Evolutionary conservation across 2,888 invertebrate species (phyloP).

Genomic region (Eristalinus aeneus): DNA sequence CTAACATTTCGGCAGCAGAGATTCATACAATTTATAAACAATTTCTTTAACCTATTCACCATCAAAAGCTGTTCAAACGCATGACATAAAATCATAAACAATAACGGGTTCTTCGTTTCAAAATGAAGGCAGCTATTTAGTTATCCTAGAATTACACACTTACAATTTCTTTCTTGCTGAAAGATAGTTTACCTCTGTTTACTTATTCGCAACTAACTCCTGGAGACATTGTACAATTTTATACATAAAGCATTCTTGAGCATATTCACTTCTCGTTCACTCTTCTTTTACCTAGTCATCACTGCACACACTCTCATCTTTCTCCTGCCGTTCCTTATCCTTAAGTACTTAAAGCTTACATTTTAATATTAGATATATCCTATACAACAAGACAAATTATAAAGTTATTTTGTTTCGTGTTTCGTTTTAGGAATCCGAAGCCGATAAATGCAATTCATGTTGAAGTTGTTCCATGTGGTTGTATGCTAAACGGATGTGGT

Average conservation of each 20-base stretch:
- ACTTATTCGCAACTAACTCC: slow-evolving; percentile 46
- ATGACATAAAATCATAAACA: not conserved
- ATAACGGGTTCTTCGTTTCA: slow-evolving; percentile 4
- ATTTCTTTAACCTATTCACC: not conserved
- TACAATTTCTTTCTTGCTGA: not conserved
- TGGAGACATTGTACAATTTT: slow-evolving; percentile 48
- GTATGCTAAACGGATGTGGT: slow-evolving; percentile 74
- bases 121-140: slow-evolving; percentile 57
- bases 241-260: slow-evolving; percentile 62
- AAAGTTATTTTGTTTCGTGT: slow-evolving; percentile 7
- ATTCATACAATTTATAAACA: not conserved
- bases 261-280: slow-evolving; percentile 45
- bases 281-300: not conserved
- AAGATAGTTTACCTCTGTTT: slow-evolving; percentile 11
- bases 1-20: slow-evolving; percentile 23
- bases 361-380: not conserved
- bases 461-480: not conserved
- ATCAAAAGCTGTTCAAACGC: slow-evolving; percentile 31
- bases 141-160: not conserved
- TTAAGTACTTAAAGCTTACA: slow-evolving; percentile 54
- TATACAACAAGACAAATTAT: slow-evolving; percentile 15
- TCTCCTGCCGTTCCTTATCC: not conserved
- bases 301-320: not conserved
- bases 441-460: slow-evolving; percentile 59
- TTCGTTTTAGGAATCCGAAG: slow-evolving; percentile 39